phyloP scores from a whole-genome alignment of 2,888 invertebrate species.

The Oxyteleia sp. region DNA sequence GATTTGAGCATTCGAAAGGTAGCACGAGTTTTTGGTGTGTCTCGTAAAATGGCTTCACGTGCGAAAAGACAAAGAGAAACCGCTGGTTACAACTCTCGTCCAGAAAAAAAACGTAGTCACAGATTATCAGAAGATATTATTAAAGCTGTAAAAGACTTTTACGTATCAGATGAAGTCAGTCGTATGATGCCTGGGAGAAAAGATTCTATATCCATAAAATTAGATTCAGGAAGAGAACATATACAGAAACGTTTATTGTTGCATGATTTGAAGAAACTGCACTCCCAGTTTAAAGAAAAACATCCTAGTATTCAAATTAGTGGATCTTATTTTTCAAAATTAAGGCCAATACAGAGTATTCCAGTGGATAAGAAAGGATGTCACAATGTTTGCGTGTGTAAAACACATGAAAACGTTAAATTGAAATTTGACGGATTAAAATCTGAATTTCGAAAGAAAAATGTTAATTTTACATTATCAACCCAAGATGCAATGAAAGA shows the following conservation, averaged over 20 bases:
- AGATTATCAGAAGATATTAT: neutral
- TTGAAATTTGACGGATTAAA: neutral
- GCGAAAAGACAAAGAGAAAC: neutral
- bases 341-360: constrained; percentile 46
- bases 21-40: neutral
- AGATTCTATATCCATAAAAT: constrained; percentile 35
- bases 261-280: constrained; percentile 17
- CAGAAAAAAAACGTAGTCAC: neutral
- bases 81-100: constrained; percentile 1
- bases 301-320: constrained; percentile 20
- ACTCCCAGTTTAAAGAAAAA: constrained; percentile 21
- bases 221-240: neutral
- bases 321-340: constrained; percentile 37
- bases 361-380: constrained; percentile 31
- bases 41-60: neutral
- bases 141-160: constrained; percentile 34
- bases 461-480: neutral
- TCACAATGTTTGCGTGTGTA: constrained; percentile 47
- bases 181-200: constrained; percentile 42
- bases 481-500: neutral
- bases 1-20: neutral
- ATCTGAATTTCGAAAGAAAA: neutral
- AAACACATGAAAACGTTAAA: constrained; percentile 30
- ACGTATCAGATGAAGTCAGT: constrained; percentile 45
- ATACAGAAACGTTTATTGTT: constrained; percentile 35